A percentile compares a stretch with the other conserved stretches of the same genome.
Evolutionary conservation across 2,113 vertebrate species (phyloP).

Genomic region (Pyxicephalus adspersus): DNA sequence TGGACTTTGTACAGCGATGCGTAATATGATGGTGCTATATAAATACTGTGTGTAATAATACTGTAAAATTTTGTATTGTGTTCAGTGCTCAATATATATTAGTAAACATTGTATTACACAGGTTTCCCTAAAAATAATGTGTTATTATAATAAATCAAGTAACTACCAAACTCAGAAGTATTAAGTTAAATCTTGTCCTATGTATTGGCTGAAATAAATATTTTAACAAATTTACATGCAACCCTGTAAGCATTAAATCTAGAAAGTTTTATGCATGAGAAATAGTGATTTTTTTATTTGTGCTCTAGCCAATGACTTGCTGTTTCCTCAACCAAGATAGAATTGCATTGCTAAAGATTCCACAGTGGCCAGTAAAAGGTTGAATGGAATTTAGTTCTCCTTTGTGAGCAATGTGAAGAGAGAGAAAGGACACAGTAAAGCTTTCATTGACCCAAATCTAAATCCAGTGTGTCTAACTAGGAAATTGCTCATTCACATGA

Average conservation of each 20-base stretch:
- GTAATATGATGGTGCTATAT: too few relatives aligned
- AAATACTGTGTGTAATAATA: neutral
- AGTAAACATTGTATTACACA: neutral
- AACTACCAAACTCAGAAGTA: slow-evolving; percentile 62
- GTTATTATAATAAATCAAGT: slow-evolving; percentile 57
- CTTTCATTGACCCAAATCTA: slow-evolving; percentile 80
- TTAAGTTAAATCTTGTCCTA: slow-evolving; percentile 66
- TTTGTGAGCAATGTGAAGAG: slow-evolving; percentile 76
- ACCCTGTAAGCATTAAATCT: slow-evolving; percentile 63
- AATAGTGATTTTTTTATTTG: slow-evolving; percentile 73
- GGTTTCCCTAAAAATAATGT: neutral
- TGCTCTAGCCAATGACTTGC: slow-evolving; percentile 71
- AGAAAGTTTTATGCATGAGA: slow-evolving; percentile 63
- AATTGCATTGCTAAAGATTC: slow-evolving; percentile 74
- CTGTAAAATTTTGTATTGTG: neutral
- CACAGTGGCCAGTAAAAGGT: slow-evolving; percentile 75
- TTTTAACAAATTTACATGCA: slow-evolving; percentile 68
- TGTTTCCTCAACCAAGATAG: slow-evolving; percentile 72
- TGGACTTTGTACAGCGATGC: too few relatives aligned
- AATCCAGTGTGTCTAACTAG: slow-evolving; percentile 79
- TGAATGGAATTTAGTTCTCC: slow-evolving; percentile 77
- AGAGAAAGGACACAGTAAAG: slow-evolving; percentile 77
- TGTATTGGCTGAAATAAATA: slow-evolving; percentile 60
- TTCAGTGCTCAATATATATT: neutral
- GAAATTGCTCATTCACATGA: slow-evolving; percentile 79